Conservation (phyloP, 2,797 vertebrate genomes). For the Smutsia gigantea region DNA sequence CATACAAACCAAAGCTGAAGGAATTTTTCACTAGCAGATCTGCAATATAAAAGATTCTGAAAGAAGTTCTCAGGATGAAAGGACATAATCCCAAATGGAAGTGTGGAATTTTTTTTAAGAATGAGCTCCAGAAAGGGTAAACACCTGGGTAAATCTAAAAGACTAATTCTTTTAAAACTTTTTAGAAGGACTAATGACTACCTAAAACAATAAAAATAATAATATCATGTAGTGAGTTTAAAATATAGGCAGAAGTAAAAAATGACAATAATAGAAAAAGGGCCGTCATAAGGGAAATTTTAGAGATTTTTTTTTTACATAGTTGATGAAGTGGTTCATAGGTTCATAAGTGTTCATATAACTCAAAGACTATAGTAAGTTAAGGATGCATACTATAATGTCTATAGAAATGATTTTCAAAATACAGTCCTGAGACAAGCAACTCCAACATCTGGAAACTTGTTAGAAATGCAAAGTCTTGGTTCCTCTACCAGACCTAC, state of each 20-base stretch:
- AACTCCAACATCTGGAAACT: not conserved
- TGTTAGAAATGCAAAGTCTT: not conserved
- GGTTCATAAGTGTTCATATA: no score
- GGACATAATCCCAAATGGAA: not conserved
- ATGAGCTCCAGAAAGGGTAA: not conserved
- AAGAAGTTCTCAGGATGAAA: not conserved
- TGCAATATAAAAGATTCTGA: not conserved
- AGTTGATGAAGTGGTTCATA: not conserved
- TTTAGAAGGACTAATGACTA: not conserved
- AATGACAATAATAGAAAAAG: not conserved
- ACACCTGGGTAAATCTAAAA: not conserved
- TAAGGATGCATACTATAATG: not conserved
- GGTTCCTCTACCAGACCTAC: not conserved
- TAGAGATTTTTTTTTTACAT: not conserved
- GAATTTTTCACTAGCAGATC: not conserved
- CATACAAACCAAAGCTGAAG: not conserved
- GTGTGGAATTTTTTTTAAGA: not conserved
- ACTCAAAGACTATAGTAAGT: not conserved
- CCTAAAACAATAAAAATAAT: slow-evolving; percentile 22
- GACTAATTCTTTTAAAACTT: not conserved
- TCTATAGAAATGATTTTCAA: not conserved
- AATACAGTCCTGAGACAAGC: not conserved
- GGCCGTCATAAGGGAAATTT: not conserved
- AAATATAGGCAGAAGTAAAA: not conserved
- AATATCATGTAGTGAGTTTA: not conserved